These are phyloP conservation scores for Upupa epops DNA, from an alignment of 2,113 vertebrate genomes.

Conservation along the genomic window DNA sequence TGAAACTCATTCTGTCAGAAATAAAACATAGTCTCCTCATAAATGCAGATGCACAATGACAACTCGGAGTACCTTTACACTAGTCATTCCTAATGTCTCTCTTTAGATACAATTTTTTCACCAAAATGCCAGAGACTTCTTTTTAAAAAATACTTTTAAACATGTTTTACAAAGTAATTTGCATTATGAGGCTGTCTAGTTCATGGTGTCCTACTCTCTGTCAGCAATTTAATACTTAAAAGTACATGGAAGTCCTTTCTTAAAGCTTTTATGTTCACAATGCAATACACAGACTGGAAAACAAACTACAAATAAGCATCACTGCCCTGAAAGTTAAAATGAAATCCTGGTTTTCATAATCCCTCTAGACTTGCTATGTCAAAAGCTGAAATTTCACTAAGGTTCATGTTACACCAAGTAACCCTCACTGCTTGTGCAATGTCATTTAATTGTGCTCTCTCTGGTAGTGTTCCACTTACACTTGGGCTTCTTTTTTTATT, in stretches of 20 bases:
- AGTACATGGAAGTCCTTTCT: background rate
- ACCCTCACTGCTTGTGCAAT: background rate
- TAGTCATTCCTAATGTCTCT: background rate
- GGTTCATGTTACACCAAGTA: background rate
- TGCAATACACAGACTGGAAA: conserved; percentile 5
- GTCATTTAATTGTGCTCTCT: background rate
- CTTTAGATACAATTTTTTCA: background rate
- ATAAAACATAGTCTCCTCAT: background rate
- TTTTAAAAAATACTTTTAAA: background rate
- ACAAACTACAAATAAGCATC: background rate
- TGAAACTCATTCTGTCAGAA: background rate
- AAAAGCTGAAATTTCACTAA: conserved; percentile 26
- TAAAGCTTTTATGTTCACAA: conserved; percentile 13
- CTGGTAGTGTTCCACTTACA: background rate
- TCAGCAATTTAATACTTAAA: conserved; percentile 1
- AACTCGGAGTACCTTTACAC: background rate
- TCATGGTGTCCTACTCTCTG: background rate
- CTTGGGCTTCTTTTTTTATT: fast-evolving
- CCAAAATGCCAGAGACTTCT: fast-evolving
- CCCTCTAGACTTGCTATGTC: background rate
- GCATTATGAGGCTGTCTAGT: background rate
- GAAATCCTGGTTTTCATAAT: conserved; percentile 31
- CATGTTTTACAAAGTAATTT: background rate
- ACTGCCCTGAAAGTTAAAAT: conserved; percentile 9
- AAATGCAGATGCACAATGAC: background rate